Percentiles rank a stretch among this genome's conserved stretches.
Conservation (phyloP, 2,113 vertebrate genomes). For the human region DNA sequence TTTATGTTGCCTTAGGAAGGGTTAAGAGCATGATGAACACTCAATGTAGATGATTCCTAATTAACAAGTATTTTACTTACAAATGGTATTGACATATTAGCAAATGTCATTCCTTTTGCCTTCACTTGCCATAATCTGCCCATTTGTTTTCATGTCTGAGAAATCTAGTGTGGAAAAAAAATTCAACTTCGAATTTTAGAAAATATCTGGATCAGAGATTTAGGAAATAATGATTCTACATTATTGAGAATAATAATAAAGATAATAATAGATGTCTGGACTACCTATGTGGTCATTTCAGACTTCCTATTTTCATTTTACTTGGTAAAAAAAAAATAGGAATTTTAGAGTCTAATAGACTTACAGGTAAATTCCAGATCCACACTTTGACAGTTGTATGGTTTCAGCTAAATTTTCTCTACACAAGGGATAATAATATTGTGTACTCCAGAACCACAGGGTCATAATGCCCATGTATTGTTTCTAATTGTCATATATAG, state of each 20-base stretch:
- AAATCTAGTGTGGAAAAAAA: not conserved
- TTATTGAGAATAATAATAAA: not conserved
- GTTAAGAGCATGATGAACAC: not conserved
- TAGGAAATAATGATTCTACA: not conserved
- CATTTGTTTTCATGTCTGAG: not conserved
- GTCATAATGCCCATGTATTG: not conserved
- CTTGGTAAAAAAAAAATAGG: not conserved
- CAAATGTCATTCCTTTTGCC: not conserved
- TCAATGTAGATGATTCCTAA: not conserved
- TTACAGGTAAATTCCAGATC: not conserved
- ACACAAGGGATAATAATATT: not conserved
- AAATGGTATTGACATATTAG: not conserved
- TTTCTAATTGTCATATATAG: not conserved
- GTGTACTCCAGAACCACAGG: not conserved
- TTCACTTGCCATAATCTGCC: not conserved
- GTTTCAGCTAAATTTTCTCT: not conserved
- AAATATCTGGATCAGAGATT: not conserved
- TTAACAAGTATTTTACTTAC: not conserved
- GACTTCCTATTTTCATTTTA: not conserved
- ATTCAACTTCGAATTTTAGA: not conserved
- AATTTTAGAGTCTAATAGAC: not conserved
- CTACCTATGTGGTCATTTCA: not conserved
- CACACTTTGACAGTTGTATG: not conserved
- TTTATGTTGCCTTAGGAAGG: not conserved
- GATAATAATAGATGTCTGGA: not conserved